Evolutionary conservation across 2,797 vertebrate species (phyloP).

Genomic region (Acipenser transmontanus): DNA sequence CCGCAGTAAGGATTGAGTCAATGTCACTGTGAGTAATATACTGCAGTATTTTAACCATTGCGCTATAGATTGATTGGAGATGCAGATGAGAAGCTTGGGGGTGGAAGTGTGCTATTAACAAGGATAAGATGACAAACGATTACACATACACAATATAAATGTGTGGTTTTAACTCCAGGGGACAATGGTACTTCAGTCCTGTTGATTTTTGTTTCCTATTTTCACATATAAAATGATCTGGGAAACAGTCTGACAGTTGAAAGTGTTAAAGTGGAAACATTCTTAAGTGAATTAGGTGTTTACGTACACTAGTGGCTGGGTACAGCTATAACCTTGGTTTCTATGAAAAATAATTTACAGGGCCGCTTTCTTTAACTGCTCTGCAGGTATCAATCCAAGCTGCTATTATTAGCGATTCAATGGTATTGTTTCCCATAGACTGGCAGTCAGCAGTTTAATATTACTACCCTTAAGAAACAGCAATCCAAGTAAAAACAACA

Average conservation of each 20-base stretch:
- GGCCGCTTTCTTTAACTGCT: constrained; percentile 1
- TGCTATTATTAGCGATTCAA: neutral
- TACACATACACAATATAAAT: no score
- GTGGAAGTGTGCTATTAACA: neutral
- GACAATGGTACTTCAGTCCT: neutral
- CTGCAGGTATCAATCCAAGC: neutral
- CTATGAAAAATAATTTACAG: neutral
- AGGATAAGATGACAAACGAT: neutral
- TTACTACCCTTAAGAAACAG: neutral
- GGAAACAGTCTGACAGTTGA: no score
- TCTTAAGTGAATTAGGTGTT: no score
- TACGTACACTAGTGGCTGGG: no score
- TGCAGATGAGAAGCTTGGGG: neutral
- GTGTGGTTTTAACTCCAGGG: neutral
- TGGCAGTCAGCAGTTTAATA: neutral
- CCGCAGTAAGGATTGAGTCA: neutral
- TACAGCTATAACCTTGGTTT: no score
- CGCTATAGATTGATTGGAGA: neutral
- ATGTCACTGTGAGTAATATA: neutral
- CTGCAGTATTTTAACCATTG: neutral
- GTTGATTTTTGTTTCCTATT: neutral
- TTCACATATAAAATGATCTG: no score
- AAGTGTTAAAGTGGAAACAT: no score
- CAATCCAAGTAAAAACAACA: neutral
- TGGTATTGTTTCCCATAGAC: neutral